A percentile compares a stretch with the other conserved stretches of the same genome.
Conservation (phyloP, 53 echinoderm and acorn worm species). For the Echinometra lucunter region DNA sequence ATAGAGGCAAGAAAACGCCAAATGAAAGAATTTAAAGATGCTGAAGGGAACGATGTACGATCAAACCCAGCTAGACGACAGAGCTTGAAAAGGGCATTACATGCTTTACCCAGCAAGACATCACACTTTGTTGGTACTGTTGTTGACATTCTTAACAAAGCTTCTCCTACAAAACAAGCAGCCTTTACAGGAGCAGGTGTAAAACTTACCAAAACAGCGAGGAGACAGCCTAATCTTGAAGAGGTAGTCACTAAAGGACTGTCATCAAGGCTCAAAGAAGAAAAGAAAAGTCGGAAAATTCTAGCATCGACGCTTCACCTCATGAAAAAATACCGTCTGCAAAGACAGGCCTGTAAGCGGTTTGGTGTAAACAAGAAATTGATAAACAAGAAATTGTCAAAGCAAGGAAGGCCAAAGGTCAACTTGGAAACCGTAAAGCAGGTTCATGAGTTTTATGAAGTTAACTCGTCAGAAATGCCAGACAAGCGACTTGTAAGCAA, state of each 20-base stretch:
- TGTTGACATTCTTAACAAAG: slow-evolving; percentile 31
- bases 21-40: slow-evolving; percentile 35
- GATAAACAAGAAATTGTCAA: slow-evolving; percentile 48
- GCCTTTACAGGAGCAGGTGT: slow-evolving; percentile 23
- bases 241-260: slow-evolving; percentile 36
- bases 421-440: slow-evolving; percentile 27
- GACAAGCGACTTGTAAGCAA: slow-evolving; percentile 78
- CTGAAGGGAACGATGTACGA: slow-evolving; percentile 35
- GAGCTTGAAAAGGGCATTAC: slow-evolving; percentile 40
- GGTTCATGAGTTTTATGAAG: slow-evolving; percentile 72
- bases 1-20: slow-evolving; percentile 25
- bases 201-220: slow-evolving; percentile 28
- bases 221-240: slow-evolving; percentile 36
- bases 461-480: slow-evolving; percentile 65
- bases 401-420: slow-evolving; percentile 36
- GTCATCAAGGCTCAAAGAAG: slow-evolving; percentile 40
- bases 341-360: slow-evolving; percentile 56
- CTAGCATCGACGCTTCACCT: slow-evolving; percentile 23
- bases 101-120: slow-evolving; percentile 46
- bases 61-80: slow-evolving; percentile 31
- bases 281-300: slow-evolving; percentile 5
- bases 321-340: slow-evolving; percentile 69
- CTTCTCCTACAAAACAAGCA: slow-evolving; percentile 54
- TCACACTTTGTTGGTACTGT: slow-evolving; percentile 7
- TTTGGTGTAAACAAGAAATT: slow-evolving; percentile 67